These are phyloP conservation scores for Calosoma granatense DNA, from an alignment of 1,140 invertebrate species.

Conservation along the genomic window DNA sequence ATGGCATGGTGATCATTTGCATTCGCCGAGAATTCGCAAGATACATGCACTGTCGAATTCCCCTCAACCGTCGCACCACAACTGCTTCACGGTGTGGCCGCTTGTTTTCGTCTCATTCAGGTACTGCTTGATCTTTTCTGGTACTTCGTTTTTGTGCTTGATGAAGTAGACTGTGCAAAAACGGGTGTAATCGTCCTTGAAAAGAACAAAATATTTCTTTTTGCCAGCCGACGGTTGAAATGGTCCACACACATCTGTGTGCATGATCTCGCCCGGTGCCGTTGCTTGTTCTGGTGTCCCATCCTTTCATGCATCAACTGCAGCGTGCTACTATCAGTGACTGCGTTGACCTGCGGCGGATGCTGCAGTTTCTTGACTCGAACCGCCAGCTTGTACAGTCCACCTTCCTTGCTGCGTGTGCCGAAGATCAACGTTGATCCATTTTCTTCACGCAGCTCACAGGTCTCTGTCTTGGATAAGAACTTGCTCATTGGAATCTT, in stretches of 20 bases:
- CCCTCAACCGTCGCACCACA: background rate
- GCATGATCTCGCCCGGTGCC: background rate
- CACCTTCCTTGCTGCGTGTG: background rate
- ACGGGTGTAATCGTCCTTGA: background rate
- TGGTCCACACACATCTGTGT: background rate
- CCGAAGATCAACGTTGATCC: background rate
- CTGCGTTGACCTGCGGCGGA: background rate
- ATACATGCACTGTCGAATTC: background rate
- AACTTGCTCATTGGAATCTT: background rate
- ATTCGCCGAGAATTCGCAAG: no score
- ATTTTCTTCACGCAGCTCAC: no score
- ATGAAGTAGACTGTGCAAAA: background rate
- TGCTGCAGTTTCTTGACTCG: background rate
- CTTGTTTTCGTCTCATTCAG: background rate
- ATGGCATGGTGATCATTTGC: conserved; percentile 18
- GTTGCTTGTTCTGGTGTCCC: background rate
- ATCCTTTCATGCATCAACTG: background rate
- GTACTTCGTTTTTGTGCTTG: background rate
- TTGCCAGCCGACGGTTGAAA: background rate
- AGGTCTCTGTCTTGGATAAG: background rate
- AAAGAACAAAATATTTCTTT: background rate
- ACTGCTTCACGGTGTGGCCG: background rate
- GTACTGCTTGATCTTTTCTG: background rate
- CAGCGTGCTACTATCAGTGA: background rate
- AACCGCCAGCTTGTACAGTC: background rate